Evolutionary conservation across 2,888 invertebrate genomes (phyloP).

Genomic region (Eristalinus aeneus): DNA sequence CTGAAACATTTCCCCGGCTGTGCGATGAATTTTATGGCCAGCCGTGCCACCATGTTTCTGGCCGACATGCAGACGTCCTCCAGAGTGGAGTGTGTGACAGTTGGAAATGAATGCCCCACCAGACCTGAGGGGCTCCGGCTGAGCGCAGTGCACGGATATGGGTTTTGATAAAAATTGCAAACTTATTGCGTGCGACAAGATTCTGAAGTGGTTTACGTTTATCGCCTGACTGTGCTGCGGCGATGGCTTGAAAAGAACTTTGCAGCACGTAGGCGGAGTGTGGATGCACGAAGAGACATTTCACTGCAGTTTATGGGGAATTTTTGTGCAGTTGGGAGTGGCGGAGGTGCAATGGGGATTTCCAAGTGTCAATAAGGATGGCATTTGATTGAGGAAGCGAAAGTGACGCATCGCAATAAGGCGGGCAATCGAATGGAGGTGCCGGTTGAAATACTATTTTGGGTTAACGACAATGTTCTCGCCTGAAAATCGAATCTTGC

Average conservation of each 20-base stretch:
- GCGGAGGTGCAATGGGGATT: neutral
- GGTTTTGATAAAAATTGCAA: conserved; percentile 60
- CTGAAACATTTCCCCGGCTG: conserved; percentile 15
- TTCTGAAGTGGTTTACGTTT: conserved; percentile 56
- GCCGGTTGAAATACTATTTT: neutral
- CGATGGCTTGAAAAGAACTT: too few relatives aligned
- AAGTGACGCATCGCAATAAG: neutral
- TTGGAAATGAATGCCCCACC: conserved; percentile 7
- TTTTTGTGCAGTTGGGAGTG: neutral
- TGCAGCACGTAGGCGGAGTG: neutral
- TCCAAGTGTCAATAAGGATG: neutral
- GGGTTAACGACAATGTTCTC: too few relatives aligned
- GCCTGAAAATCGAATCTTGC: too few relatives aligned
- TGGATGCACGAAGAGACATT: neutral
- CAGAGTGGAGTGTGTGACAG: conserved; percentile 35
- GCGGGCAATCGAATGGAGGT: neutral
- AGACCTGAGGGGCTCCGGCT: conserved; percentile 4
- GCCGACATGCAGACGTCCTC: conserved; percentile 38
- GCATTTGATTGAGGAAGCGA: neutral
- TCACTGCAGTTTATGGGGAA: neutral
- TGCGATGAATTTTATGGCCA: conserved; percentile 46
- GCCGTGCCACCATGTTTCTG: conserved; percentile 19
- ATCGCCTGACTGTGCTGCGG: neutral
- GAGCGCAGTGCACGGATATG: conserved; percentile 37
- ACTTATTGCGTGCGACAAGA: conserved; percentile 63